Percentiles rank a stretch among this genome's conserved stretches.
Evolutionary conservation across 1,140 invertebrate species (phyloP).

Genomic region (Bombus balteatus): DNA sequence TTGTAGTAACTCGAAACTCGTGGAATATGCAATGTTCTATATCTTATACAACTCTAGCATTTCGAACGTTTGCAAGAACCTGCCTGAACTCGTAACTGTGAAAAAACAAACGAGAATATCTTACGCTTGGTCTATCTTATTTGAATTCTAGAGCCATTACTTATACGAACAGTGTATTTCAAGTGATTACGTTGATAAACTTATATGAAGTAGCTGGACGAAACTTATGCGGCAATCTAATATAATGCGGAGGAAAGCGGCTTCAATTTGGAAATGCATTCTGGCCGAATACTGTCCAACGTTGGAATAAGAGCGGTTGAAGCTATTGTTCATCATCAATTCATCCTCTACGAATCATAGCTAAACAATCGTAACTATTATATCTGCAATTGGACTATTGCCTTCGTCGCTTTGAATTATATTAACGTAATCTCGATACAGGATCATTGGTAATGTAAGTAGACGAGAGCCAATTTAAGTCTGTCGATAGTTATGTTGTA

Average conservation of each 20-base stretch:
- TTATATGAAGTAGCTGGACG: background rate
- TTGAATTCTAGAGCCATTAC: background rate
- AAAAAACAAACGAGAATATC: background rate
- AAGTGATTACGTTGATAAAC: background rate
- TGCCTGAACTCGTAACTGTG: too few relatives aligned
- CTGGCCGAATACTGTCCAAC: background rate
- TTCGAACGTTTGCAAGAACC: too few relatives aligned
- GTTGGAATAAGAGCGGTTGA: background rate
- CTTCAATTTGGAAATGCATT: conserved; percentile 1
- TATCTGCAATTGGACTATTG: background rate
- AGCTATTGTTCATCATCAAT: background rate
- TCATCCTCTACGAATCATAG: background rate
- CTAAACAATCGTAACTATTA: background rate
- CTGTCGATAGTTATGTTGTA: too few relatives aligned
- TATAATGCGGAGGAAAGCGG: background rate
- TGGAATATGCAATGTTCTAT: too few relatives aligned
- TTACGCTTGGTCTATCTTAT: background rate
- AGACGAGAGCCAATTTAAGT: background rate
- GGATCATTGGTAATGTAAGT: background rate
- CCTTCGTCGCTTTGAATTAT: background rate
- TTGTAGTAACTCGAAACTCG: too few relatives aligned
- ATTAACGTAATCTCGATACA: background rate
- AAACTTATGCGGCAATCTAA: background rate
- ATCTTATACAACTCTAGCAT: too few relatives aligned
- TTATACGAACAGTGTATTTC: background rate